A percentile compares a stretch with the other conserved stretches of the same genome.
phyloP scores from a whole-genome alignment of 2,113 vertebrate species.

The Sisor rabdophorus region DNA sequence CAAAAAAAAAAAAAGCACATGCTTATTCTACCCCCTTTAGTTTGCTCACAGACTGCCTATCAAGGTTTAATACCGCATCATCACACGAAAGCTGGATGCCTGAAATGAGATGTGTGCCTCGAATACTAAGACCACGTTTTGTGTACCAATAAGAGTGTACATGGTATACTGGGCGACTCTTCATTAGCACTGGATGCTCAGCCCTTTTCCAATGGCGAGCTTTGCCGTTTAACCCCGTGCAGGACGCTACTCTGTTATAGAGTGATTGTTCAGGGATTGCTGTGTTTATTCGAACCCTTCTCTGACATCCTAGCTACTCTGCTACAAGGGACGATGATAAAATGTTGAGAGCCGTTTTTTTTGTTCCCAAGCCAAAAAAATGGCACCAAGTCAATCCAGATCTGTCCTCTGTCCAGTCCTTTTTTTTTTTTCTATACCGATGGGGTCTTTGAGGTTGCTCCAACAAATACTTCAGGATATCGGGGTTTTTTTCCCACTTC shows the following conservation, averaged over 20 bases:
- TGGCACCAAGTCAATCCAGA: constrained; percentile 11
- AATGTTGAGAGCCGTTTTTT: no score
- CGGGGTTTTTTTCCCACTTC: background rate
- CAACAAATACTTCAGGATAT: background rate
- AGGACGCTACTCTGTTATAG: constrained; percentile 67
- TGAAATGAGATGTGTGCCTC: constrained; percentile 77
- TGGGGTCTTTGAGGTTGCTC: background rate
- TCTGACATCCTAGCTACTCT: constrained; percentile 57
- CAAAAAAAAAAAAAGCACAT: constrained; percentile 52
- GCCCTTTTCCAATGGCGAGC: constrained; percentile 56
- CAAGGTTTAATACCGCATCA: constrained; percentile 69
- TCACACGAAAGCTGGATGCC: constrained; percentile 65
- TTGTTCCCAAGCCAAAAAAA: no score
- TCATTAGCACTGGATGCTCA: constrained; percentile 69
- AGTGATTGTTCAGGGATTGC: constrained; percentile 70
- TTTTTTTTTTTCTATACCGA: background rate
- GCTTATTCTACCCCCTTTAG: constrained; percentile 53
- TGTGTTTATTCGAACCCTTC: constrained; percentile 67
- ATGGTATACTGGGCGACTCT: constrained; percentile 57
- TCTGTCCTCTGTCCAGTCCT: background rate
- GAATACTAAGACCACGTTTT: constrained; percentile 75
- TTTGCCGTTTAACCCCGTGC: constrained; percentile 64
- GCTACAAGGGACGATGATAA: constrained; percentile 38
- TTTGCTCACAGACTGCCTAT: constrained; percentile 56
- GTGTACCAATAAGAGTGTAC: constrained; percentile 60